Evolutionary conservation across 2,113 vertebrate genomes (phyloP).

Genomic region (Centrocercus urophasianus): DNA sequence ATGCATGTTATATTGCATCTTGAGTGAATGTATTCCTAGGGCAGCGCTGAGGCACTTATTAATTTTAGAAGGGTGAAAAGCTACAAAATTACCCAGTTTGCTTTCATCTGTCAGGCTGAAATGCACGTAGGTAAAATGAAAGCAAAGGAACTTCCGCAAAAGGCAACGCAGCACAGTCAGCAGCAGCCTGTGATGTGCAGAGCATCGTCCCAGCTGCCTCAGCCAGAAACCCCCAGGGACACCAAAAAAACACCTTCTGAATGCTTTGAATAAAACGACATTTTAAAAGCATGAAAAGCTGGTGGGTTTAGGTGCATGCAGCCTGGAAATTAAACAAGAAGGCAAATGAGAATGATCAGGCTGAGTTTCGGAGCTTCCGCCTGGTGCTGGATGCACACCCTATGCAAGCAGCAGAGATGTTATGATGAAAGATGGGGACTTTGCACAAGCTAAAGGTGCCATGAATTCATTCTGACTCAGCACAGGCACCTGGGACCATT

Average conservation of each 20-base stretch:
- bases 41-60: constrained; percentile 13
- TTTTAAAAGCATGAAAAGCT: not conserved
- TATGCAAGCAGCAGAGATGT: not conserved
- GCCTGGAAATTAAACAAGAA: not conserved
- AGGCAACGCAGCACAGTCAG: not conserved
- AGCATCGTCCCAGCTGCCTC: not conserved
- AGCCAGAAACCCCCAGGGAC: not conserved
- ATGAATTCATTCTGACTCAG: not conserved
- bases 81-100: constrained; percentile 47
- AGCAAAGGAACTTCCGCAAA: not conserved
- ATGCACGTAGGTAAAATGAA: constrained; percentile 40
- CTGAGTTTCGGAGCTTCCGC: not conserved
- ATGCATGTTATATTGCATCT: not conserved
- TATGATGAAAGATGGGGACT: not conserved
- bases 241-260: constrained; percentile 23
- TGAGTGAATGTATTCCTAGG: constrained; percentile 40
- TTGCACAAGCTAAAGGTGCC: not conserved
- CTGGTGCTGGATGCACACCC: not conserved
- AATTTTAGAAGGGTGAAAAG: constrained; percentile 57
- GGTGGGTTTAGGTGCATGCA: not conserved
- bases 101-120: constrained; percentile 55
- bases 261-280: constrained; percentile 13
- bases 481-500: not conserved
- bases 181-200: not conserved
- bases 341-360: constrained; percentile 1